Percentiles rank a stretch among this genome's conserved stretches.
Conservation (phyloP, 2,797 vertebrate genomes). For the Neostethus bicornis region DNA sequence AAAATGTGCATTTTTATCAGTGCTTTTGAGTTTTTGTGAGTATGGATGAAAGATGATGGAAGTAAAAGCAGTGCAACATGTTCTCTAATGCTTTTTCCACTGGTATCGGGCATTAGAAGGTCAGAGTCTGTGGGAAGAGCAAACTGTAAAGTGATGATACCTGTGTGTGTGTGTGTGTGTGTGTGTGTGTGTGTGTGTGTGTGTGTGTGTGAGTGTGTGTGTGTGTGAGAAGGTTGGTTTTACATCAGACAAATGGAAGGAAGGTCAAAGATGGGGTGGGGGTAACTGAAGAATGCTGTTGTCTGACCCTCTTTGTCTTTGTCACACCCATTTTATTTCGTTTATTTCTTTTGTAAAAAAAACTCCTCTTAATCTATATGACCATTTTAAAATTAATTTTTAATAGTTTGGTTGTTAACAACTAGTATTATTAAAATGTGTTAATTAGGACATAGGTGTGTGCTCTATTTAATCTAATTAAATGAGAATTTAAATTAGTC, state of each 20-base stretch:
- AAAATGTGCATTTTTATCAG: background rate
- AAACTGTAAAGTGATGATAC: background rate
- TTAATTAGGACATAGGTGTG: too few relatives aligned
- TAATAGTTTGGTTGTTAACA: too few relatives aligned
- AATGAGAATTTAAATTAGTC: too few relatives aligned
- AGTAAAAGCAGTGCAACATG: background rate
- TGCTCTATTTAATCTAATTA: too few relatives aligned
- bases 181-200: background rate
- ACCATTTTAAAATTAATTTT: too few relatives aligned
- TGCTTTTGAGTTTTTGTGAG: background rate
- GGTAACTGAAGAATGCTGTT: background rate
- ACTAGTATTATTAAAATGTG: too few relatives aligned
- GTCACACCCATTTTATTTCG: background rate
- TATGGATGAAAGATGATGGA: background rate
- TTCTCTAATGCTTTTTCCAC: constrained; percentile 4
- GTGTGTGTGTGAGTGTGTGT: background rate
- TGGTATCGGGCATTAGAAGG: constrained; percentile 1
- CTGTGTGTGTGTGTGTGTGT: background rate
- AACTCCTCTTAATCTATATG: too few relatives aligned
- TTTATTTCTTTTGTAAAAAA: fast-evolving
- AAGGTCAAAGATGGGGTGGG: constrained; percentile 4
- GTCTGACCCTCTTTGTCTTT: background rate
- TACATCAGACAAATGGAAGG: constrained; percentile 4
- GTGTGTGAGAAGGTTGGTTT: background rate
- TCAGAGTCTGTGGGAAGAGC: constrained; percentile 2